Base-by-base conservation (phyloP, 2,113 vertebrate species). In the Forbesichthys agassizii region DNA sequence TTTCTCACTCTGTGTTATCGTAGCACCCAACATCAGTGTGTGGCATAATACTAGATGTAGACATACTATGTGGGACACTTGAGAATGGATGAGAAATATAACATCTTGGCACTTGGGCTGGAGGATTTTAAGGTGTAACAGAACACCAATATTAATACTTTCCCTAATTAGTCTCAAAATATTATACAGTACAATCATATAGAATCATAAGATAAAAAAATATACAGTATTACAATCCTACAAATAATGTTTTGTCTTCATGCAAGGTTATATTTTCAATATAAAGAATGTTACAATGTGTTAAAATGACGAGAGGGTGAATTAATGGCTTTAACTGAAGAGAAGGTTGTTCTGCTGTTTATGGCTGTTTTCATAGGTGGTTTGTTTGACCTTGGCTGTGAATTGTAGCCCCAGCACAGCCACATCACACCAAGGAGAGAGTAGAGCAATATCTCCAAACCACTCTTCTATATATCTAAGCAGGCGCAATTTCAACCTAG, bases 301-400 rank as follows among this genome's bases (percentile, higher is more conserved):
- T 11, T 18, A 33, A 69, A 74, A 48, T 63, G 16, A 9, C 27
- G 33, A 9, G 57, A 9, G 33, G 10, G 11, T 48, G 61, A 60
- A 74, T 73, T 27, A 64, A 18, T 8, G 27, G 56, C 9, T 53
- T 48, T 61, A 62, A 64, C 48, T 66, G 59, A 12, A 36, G 36
- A 54, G 16, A 5, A 47, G 64, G 51, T 70, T 79, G 52, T 83
- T 77, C 71, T 47, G 65, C 73, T 62, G 16, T 76, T 77, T 57
- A 58, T 66, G 16, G 58, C 46, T 51, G 48, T 53, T 78, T 86
- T 73, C 67, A 66, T 49, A 33, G 60, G 61, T 81, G 74, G 62
- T 73, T 77, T 73, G 72, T 78, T 79, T 86, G 85, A 88, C 88
- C 88, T 88, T 90, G 69, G 64, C 64, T 55, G 49, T 82, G 77